phyloP scores from a whole-genome alignment of 2,113 vertebrate species.

The Equus quagga region DNA sequence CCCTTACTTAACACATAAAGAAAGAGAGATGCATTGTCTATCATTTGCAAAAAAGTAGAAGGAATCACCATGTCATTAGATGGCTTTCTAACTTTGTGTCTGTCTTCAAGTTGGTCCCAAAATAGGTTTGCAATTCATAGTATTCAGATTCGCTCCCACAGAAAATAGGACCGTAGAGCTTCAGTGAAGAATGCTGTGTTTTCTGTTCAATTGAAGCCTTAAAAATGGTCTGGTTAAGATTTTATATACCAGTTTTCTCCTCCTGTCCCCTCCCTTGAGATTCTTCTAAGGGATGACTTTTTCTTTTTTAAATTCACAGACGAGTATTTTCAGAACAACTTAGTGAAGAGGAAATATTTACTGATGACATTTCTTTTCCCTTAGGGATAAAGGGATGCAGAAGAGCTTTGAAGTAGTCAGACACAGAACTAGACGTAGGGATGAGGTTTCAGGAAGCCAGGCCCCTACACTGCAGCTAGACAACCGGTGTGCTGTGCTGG shows the following conservation, averaged over 20 bases:
- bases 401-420: constrained; percentile 99
- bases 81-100: constrained; percentile 41
- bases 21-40: neutral
- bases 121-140: neutral
- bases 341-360: constrained; percentile 86
- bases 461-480: constrained; percentile 97
- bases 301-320: constrained; percentile 49
- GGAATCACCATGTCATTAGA: neutral
- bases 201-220: constrained; percentile 62
- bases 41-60: constrained; percentile 53
- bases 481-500: constrained; percentile 98
- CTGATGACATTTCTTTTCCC: constrained; percentile 92
- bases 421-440: constrained; percentile 97
- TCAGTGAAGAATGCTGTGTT: constrained; percentile 19
- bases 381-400: constrained; percentile 98
- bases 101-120: constrained; percentile 39
- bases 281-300: constrained; percentile 55
- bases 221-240: constrained; percentile 56
- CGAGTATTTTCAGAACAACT: constrained; percentile 67
- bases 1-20: constrained; percentile 21
- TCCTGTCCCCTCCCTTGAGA: constrained; percentile 6
- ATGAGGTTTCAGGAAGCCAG: constrained; percentile 92
- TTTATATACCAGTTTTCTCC: constrained; percentile 7
- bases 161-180: constrained; percentile 22
- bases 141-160: neutral